Conservation (phyloP, 2,888 invertebrate species). For the Flexamia atlantica region DNA sequence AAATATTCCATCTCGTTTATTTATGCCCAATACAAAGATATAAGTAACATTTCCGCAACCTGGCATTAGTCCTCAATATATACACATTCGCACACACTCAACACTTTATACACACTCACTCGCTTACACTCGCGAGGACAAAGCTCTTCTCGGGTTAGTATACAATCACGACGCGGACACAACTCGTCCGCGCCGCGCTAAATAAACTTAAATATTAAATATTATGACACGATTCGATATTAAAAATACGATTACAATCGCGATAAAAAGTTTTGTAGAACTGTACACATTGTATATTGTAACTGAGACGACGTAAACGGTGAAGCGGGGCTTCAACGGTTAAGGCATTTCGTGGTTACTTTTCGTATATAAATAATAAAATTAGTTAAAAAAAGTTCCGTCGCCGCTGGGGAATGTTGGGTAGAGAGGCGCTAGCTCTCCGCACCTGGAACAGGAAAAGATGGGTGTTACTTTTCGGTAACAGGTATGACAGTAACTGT, state of each 20-base stretch:
- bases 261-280: slow-evolving; percentile 50
- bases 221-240: slow-evolving; percentile 54
- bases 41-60: slow-evolving; percentile 56
- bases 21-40: slow-evolving; percentile 63
- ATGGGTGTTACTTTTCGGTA: too few species aligned
- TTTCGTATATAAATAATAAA: slow-evolving; percentile 48
- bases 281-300: slow-evolving; percentile 39
- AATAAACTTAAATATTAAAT: slow-evolving; percentile 57
- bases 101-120: neutral
- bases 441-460: slow-evolving; percentile 18
- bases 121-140: slow-evolving; percentile 34
- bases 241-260: slow-evolving; percentile 58
- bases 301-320: slow-evolving; percentile 37
- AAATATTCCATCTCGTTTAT: slow-evolving; percentile 61
- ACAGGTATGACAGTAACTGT: too few species aligned
- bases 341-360: slow-evolving; percentile 61
- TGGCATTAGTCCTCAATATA: slow-evolving; percentile 42
- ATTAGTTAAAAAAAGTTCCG: slow-evolving; percentile 31
- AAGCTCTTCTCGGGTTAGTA: slow-evolving; percentile 53
- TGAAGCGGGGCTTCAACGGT: slow-evolving; percentile 28
- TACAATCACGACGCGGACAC: slow-evolving; percentile 40
- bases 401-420: slow-evolving; percentile 26
- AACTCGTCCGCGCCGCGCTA: slow-evolving; percentile 33
- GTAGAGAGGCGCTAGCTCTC: neutral
- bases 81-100: slow-evolving; percentile 9